Evolutionary conservation across 2,888 invertebrate species (phyloP).

Genomic region (Leptarthrus brevirostris): DNA sequence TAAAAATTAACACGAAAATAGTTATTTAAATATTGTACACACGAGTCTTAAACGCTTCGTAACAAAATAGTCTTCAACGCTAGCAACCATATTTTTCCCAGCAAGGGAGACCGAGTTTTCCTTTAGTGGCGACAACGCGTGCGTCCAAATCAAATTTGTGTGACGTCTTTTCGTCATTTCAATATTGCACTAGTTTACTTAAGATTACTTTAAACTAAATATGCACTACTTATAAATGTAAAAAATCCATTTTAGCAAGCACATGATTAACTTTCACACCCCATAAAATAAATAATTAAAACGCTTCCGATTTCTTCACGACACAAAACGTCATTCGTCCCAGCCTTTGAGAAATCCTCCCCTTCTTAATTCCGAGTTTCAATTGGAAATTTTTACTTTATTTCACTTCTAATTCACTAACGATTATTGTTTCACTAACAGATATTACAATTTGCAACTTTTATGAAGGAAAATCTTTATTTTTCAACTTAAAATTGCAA

Average conservation of each 20-base stretch:
- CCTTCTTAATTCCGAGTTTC: conserved; percentile 4
- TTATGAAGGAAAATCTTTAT: conserved; percentile 37
- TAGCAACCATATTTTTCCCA: conserved; percentile 45
- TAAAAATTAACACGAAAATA: neutral
- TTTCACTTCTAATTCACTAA: neutral
- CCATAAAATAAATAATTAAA: conserved; percentile 39
- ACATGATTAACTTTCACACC: conserved; percentile 18
- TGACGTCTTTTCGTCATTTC: conserved; percentile 44
- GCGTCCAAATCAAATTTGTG: conserved; percentile 30
- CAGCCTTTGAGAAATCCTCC: conserved; percentile 24
- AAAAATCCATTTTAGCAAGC: conserved; percentile 9
- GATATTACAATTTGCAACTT: neutral
- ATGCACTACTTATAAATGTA: neutral
- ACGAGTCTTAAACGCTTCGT: neutral
- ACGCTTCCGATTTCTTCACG: conserved; percentile 21
- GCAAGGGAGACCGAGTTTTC: conserved; percentile 32
- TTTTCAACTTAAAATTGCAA: conserved; percentile 46
- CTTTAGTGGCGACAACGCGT: conserved; percentile 41
- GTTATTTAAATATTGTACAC: neutral
- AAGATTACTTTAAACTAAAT: neutral
- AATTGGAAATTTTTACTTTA: conserved; percentile 7
- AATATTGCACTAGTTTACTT: conserved; percentile 16
- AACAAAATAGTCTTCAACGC: conserved; percentile 6
- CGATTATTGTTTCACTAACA: too few species aligned
- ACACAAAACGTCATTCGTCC: conserved; percentile 52